A percentile compares a stretch with the other conserved stretches of the same genome.
Conservation (phyloP, 2,797 vertebrate genomes). For the Lophotriccus pileatus region DNA sequence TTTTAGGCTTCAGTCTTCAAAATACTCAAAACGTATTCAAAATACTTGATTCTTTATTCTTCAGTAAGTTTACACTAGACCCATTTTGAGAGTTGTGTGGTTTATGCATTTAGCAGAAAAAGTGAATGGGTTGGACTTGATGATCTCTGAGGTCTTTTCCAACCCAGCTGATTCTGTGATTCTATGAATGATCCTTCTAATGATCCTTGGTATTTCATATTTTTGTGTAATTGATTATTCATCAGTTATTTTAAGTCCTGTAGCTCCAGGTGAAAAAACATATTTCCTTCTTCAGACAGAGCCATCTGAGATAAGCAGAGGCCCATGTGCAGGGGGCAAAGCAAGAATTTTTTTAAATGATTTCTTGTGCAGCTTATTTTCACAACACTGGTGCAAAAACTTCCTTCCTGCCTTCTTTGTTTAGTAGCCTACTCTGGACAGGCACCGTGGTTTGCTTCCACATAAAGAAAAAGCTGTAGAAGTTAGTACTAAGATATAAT, state of each 20-base stretch:
- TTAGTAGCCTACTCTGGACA: not conserved
- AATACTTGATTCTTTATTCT: not conserved
- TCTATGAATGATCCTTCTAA: not conserved
- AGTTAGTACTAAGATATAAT: not conserved
- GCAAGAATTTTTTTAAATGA: not conserved
- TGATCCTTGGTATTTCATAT: not conserved
- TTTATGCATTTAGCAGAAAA: not conserved
- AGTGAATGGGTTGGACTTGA: not conserved
- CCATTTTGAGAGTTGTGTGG: not conserved
- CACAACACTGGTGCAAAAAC: not conserved
- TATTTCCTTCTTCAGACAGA: not conserved
- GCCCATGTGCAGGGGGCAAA: not conserved
- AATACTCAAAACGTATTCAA: not conserved
- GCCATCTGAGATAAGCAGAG: not conserved
- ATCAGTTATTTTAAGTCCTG: not conserved
- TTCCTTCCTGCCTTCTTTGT: not conserved
- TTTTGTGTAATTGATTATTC: not conserved
- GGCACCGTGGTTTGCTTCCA: not conserved
- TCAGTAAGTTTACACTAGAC: not conserved
- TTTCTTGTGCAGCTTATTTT: not conserved
- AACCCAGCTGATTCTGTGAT: too few species aligned
- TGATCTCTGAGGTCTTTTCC: too few species aligned
- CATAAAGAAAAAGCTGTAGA: not conserved
- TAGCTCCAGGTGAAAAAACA: not conserved
- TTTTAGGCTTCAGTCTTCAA: not conserved